Evolutionary conservation across 2,888 invertebrate genomes (phyloP).

Genomic region (Listrodromus nycthemerus): DNA sequence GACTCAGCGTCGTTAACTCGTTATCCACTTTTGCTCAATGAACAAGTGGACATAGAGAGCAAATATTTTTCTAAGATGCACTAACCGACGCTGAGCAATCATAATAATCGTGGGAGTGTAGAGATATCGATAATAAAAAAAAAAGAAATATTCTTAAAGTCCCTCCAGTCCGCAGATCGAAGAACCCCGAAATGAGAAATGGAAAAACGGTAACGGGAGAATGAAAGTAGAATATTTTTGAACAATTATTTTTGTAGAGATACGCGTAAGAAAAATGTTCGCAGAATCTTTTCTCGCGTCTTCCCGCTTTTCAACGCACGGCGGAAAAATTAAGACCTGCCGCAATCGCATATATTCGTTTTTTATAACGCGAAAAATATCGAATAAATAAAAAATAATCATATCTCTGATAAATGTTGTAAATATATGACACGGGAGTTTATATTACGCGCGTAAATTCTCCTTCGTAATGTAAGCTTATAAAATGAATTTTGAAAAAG

Average conservation of each 20-base stretch:
- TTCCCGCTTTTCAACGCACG: conserved; percentile 70
- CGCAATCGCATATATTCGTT: conserved; percentile 57
- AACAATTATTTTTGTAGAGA: conserved; percentile 75
- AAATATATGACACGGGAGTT: conserved; percentile 72
- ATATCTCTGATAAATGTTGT: conserved; percentile 71
- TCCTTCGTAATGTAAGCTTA: conserved; percentile 16
- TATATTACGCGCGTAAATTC: conserved; percentile 24
- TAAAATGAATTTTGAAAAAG: not conserved
- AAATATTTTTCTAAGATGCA: conserved; percentile 68
- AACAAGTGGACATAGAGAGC: conserved; percentile 47
- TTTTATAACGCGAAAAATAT: conserved; percentile 70
- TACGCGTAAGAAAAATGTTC: conserved; percentile 50
- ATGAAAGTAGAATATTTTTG: conserved; percentile 67
- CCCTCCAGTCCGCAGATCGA: conserved; percentile 29
- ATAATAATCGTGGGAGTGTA: conserved; percentile 26
- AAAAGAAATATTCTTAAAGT: not conserved
- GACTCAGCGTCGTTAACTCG: conserved; percentile 30
- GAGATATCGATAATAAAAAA: conserved; percentile 6
- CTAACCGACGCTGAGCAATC: conserved; percentile 51
- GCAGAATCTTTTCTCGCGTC: conserved; percentile 64
- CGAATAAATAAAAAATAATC: conserved; percentile 6
- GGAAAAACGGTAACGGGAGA: conserved; percentile 28
- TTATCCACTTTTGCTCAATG: conserved; percentile 54
- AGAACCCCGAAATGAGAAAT: conserved; percentile 50
- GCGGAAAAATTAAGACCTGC: conserved; percentile 54